Evolutionary conservation across 1,140 invertebrate species (phyloP), one percentile per base, ranked within the genome.

Genomic region (Conopomorpha cramerella): DNA sequence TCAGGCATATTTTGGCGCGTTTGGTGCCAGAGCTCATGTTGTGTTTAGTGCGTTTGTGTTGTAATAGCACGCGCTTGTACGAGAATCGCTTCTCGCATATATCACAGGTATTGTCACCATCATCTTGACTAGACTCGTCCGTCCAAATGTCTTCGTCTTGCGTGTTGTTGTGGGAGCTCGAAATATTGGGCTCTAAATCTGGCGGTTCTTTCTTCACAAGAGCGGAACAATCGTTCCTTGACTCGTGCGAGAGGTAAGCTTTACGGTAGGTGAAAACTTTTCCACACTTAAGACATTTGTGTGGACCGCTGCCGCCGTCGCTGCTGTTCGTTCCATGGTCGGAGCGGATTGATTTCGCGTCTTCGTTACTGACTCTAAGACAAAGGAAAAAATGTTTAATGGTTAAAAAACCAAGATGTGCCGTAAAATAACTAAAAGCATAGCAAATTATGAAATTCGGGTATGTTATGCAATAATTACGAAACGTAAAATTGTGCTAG

Each of bases 11-110:
- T 26, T 63, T 66, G 6, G 68, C 59, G n/a, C 67, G 51, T 30
- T 74, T 72, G 7, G 49, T 53, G 3, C 64, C 68, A 0, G 68
- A 59, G 14, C 55, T 54, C 51, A 63, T 63, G 32, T 57, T 61
- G 35, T 76, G 67, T 40, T 76, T 73, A 0, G 60, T 67, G 12
- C 57, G 41, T 35, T 66, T 73, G 37, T 71, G 65, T 4, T 65
- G 61, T 3, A 63, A 18, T 6, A 66, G 39, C 4, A 61, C 43
- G 2, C 64, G 55, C 28, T 57, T 64, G 43, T 73, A 76, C 2
- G 68, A 73, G 35, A 76, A 73, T 36, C 61, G 53, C 32, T 71
- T 71, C 38, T 76, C 71, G 26, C 71, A 76, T 16, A 76, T 71
- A 18, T 72, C 65, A 33, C 67, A 76, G 0, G 71, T 76, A 19